phyloP scores from a whole-genome alignment of 2,888 invertebrate species.

The Philereme transversata region DNA sequence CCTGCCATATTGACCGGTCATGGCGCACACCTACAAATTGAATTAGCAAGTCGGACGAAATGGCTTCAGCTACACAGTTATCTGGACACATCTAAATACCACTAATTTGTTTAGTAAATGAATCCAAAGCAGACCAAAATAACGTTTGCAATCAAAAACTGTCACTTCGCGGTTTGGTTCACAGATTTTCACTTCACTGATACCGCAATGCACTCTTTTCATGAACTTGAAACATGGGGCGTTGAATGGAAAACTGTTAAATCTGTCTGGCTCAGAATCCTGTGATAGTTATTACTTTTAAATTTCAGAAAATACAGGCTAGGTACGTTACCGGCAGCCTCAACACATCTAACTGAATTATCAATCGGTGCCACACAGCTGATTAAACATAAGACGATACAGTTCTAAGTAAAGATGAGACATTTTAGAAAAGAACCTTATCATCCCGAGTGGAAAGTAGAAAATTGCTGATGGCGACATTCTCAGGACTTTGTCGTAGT shows the following conservation, averaged over 20 bases:
- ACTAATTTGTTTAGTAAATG: constrained; percentile 38
- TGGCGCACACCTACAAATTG: constrained; percentile 51
- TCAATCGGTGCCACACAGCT: constrained; percentile 77
- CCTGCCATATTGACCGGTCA: constrained; percentile 46
- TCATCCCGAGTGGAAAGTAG: constrained; percentile 35
- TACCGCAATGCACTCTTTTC: constrained; percentile 3
- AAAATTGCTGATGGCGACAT: constrained; percentile 58
- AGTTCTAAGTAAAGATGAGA: constrained; percentile 52
- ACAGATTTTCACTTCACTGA: constrained; percentile 24
- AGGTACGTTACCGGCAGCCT: constrained; percentile 63
- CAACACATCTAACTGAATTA: constrained; percentile 72
- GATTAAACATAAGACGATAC: constrained; percentile 70
- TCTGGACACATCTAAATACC: constrained; percentile 33
- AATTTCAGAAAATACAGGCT: constrained; percentile 45
- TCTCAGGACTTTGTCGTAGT: constrained; percentile 54
- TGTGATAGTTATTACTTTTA: not conserved
- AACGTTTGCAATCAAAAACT: constrained; percentile 33
- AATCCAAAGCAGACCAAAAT: constrained; percentile 53
- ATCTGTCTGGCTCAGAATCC: not conserved
- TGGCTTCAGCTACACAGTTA: constrained; percentile 41
- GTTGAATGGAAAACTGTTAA: not conserved
- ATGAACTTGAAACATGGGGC: not conserved
- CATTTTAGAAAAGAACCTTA: constrained; percentile 62
- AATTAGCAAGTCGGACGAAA: constrained; percentile 49
- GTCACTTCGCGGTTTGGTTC: constrained; percentile 22